A percentile compares a stretch with the other conserved stretches of the same genome.
These are phyloP conservation scores for Euthynnus affinis DNA, from an alignment of 2,797 vertebrate genomes.

Conservation along the genomic window DNA sequence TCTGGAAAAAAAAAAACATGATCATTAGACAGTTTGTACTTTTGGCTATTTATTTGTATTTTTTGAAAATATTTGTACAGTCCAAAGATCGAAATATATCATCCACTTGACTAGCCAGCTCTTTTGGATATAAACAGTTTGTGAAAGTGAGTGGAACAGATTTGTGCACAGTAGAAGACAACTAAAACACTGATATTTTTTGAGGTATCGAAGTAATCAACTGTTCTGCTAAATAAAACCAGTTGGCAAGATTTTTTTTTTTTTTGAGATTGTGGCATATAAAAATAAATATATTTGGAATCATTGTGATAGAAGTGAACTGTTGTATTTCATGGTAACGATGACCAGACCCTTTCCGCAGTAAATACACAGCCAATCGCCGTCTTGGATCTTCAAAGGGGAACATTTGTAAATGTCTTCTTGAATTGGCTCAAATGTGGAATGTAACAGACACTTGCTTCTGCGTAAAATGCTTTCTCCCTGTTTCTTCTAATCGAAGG, in stretches of 20 bases:
- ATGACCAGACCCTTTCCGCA: conserved; percentile 32
- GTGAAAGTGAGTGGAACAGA: conserved; percentile 26
- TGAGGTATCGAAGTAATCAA: conserved; percentile 18
- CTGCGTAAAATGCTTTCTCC: conserved; percentile 10
- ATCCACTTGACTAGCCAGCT: background rate
- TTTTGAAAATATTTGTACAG: conserved; percentile 52
- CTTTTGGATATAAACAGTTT: conserved; percentile 43
- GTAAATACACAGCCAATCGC: conserved; percentile 7
- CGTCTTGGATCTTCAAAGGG: conserved; percentile 51
- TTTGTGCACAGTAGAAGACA: conserved; percentile 31
- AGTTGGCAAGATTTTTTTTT: conserved; percentile 27
- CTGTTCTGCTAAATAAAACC: conserved; percentile 40
- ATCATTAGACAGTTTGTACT: conserved; percentile 41
- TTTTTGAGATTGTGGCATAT: conserved; percentile 9
- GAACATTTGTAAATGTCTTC: conserved; percentile 37
- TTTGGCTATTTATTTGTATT: conserved; percentile 51
- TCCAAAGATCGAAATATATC: conserved; percentile 44
- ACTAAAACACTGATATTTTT: conserved; percentile 30
- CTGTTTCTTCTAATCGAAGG: conserved; percentile 24
- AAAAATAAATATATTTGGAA: conserved; percentile 46
- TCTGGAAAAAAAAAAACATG: conserved; percentile 55
- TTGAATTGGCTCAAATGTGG: conserved; percentile 19
- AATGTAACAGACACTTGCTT: conserved; percentile 27
- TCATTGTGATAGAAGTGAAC: conserved; percentile 27
- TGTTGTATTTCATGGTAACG: conserved; percentile 35